Percentiles rank a stretch among this genome's conserved stretches.
Evolutionary conservation across 2,888 invertebrate genomes (phyloP).

Genomic region (Agriotes lineatus): DNA sequence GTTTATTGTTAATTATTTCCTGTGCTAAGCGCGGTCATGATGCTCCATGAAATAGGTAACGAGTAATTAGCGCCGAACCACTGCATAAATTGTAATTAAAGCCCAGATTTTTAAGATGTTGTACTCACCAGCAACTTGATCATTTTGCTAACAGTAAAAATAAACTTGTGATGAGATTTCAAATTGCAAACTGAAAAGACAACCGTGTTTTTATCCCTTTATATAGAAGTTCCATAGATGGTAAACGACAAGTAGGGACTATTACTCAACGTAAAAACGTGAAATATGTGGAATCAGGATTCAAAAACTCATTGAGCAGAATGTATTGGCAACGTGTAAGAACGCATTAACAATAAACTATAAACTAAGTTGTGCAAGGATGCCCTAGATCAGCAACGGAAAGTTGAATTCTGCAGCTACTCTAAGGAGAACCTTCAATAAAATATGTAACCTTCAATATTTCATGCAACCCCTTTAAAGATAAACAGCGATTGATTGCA

Average conservation of each 20-base stretch:
- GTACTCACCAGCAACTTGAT: slow-evolving; percentile 16
- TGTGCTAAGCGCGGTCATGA: too few species aligned
- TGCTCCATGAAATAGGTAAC: too few species aligned
- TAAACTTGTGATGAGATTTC: neutral
- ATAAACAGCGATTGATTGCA: too few species aligned
- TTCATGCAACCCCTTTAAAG: too few species aligned
- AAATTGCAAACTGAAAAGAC: slow-evolving; percentile 12
- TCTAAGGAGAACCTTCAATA: too few species aligned
- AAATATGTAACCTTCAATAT: too few species aligned
- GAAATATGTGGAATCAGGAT: slow-evolving; percentile 21
- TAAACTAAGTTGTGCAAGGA: slow-evolving; percentile 36
- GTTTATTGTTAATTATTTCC: too few species aligned
- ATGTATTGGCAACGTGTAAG: slow-evolving; percentile 31
- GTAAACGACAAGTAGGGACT: slow-evolving; percentile 28
- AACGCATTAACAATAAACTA: slow-evolving; percentile 37
- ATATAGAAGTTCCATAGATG: slow-evolving; percentile 33
- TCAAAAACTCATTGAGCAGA: slow-evolving; percentile 18
- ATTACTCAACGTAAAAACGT: slow-evolving; percentile 32
- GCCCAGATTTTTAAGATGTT: neutral
- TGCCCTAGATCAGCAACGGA: slow-evolving; percentile 36
- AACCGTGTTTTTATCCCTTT: slow-evolving; percentile 31
- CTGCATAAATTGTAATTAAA: neutral
- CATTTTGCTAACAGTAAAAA: neutral
- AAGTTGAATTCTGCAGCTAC: slow-evolving; percentile 3
- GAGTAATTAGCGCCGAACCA: too few species aligned